Conservation (phyloP, 2,888 invertebrate species). For the Stramonita haemastoma region DNA sequence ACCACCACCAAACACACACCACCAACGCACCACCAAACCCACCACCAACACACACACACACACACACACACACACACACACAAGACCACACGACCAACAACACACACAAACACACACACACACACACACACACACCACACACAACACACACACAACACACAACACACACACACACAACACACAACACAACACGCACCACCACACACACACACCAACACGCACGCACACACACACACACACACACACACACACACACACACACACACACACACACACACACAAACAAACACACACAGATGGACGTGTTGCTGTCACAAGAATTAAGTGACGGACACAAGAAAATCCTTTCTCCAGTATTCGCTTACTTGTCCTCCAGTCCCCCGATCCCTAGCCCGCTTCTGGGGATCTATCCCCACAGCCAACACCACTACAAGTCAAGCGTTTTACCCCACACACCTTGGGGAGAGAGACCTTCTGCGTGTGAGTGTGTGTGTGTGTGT, state of each 20-base stretch:
- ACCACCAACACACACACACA: background rate
- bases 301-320: too few relatives aligned
- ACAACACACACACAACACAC: too few relatives aligned
- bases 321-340: too few relatives aligned
- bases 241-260: too few relatives aligned
- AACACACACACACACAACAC: too few relatives aligned
- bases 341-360: too few relatives aligned
- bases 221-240: too few relatives aligned
- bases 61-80: background rate
- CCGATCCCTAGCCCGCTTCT: background rate
- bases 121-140: background rate
- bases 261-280: too few relatives aligned
- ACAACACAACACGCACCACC: too few relatives aligned
- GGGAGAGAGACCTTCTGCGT: background rate
- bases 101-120: background rate
- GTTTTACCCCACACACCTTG: background rate
- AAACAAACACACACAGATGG: too few relatives aligned
- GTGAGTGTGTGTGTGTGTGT: background rate
- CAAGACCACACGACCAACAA: background rate
- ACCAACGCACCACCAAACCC: too few relatives aligned
- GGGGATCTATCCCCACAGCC: background rate
- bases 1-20: background rate
- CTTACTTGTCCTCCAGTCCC: background rate
- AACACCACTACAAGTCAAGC: conserved; percentile 5
- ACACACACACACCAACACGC: too few relatives aligned